These are phyloP conservation scores for Calonectris borealis DNA, from an alignment of 2,113 vertebrate genomes.

Conservation along the genomic window DNA sequence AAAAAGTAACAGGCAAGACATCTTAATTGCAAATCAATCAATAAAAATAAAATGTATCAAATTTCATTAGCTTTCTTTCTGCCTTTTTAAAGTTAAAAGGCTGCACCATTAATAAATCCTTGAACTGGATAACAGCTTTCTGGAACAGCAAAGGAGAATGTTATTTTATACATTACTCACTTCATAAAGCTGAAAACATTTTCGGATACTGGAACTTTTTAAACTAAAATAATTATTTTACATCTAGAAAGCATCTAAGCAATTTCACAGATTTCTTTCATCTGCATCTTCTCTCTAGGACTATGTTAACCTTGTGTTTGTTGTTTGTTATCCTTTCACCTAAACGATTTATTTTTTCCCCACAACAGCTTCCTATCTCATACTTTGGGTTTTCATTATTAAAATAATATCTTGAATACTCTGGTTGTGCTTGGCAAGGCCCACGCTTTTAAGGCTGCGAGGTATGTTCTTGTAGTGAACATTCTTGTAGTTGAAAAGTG, in stretches of 20 bases:
- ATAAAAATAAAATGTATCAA: slow-evolving; percentile 23
- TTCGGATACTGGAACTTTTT: slow-evolving; percentile 19
- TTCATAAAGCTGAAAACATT: slow-evolving; percentile 54
- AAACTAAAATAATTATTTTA: slow-evolving; percentile 60
- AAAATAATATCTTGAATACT: slow-evolving; percentile 63
- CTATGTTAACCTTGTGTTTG: slow-evolving; percentile 59
- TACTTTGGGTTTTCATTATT: slow-evolving; percentile 68
- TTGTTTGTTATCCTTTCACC: slow-evolving; percentile 67
- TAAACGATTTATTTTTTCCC: slow-evolving; percentile 52
- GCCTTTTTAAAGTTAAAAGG: neutral
- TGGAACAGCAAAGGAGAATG: slow-evolving; percentile 25
- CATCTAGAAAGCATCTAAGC: slow-evolving; percentile 60
- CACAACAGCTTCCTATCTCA: slow-evolving; percentile 54
- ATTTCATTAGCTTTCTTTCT: neutral
- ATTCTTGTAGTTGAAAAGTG: slow-evolving; percentile 26
- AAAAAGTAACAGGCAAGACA: neutral
- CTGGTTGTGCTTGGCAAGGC: slow-evolving; percentile 63
- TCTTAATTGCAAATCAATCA: neutral
- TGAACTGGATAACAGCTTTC: slow-evolving; percentile 5
- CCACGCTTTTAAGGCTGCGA: slow-evolving; percentile 30
- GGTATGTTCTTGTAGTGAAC: neutral
- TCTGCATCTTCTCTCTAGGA: slow-evolving; percentile 54
- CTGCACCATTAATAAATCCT: neutral
- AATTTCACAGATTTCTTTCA: slow-evolving; percentile 60
- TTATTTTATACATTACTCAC: slow-evolving; percentile 59